These are phyloP conservation scores for Stenichneumon culpator DNA, from an alignment of 2,888 invertebrate genomes.

Conservation along the genomic window DNA sequence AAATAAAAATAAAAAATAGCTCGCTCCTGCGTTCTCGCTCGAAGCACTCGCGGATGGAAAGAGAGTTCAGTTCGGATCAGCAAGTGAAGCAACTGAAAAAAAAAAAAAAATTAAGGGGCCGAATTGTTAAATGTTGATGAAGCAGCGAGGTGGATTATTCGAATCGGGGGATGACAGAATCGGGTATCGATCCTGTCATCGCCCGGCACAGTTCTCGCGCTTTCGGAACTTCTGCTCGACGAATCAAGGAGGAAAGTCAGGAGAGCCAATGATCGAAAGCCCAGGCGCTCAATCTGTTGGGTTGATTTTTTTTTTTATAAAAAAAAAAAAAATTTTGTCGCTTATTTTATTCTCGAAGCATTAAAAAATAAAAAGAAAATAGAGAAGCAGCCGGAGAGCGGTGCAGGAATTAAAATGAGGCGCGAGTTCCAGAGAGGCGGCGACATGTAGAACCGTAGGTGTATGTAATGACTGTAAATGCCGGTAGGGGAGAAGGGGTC, in stretches of 20 bases:
- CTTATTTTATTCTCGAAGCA: conserved; percentile 1
- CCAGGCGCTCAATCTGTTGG: conserved; percentile 1
- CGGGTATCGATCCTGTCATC: conserved; percentile 47
- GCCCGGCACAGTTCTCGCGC: conserved; percentile 1
- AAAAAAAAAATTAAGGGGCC: conserved; percentile 25
- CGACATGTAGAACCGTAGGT: conserved; percentile 44
- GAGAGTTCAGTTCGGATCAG: background rate
- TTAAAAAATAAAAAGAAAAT: conserved; percentile 22
- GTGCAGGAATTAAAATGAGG: conserved; percentile 22
- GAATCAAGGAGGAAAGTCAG: conserved; percentile 15
- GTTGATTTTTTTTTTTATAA: background rate
- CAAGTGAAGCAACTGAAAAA: too few relatives aligned
- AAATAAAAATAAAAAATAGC: conserved; percentile 34
- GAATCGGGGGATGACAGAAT: conserved; percentile 60
- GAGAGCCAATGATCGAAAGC: conserved; percentile 36
- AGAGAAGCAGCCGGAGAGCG: conserved; percentile 58
- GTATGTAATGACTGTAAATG: conserved; percentile 52
- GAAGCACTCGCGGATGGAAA: conserved; percentile 19
- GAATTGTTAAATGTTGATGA: conserved; percentile 57
- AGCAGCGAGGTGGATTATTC: conserved; percentile 57
- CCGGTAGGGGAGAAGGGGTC: conserved; percentile 1
- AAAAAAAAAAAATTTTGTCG: too few relatives aligned
- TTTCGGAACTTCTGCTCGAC: conserved; percentile 29
- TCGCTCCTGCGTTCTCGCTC: conserved; percentile 31
- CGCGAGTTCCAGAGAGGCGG: background rate